These are phyloP conservation scores for Isurus oxyrinchus DNA, from an alignment of 2,113 vertebrate species.

Conservation along the genomic window DNA sequence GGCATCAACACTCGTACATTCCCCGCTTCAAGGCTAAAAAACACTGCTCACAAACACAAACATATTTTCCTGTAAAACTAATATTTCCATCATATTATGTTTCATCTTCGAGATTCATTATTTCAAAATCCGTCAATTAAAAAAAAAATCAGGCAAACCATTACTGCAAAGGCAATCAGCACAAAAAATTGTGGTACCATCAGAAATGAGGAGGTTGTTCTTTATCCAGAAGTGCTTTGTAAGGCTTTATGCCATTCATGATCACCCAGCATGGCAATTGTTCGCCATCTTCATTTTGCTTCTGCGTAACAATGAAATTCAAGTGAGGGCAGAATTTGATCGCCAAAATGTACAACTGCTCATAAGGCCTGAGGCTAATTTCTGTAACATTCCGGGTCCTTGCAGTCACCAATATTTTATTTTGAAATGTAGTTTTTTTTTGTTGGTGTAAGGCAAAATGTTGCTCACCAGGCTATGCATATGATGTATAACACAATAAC, in stretches of 20 bases:
- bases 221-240: not conserved
- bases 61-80: not conserved
- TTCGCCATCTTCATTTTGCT: not conserved
- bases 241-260: no score
- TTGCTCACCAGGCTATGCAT: not conserved
- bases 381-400: no score
- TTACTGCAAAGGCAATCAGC: not conserved
- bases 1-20: not conserved
- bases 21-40: no score
- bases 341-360: no score
- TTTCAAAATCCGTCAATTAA: not conserved
- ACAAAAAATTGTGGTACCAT: not conserved
- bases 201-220: not conserved
- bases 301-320: not conserved
- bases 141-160: not conserved
- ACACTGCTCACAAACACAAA: not conserved
- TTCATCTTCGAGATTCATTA: not conserved
- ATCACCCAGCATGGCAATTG: not conserved
- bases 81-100: not conserved
- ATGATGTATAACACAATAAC: no score
- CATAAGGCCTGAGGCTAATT: no score
- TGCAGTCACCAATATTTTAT: not conserved
- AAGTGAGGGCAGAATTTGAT: no score
- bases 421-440: not conserved
- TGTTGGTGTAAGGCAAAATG: not conserved